Conservation (phyloP, 2,888 invertebrate species). For the Epiblema foenella region DNA sequence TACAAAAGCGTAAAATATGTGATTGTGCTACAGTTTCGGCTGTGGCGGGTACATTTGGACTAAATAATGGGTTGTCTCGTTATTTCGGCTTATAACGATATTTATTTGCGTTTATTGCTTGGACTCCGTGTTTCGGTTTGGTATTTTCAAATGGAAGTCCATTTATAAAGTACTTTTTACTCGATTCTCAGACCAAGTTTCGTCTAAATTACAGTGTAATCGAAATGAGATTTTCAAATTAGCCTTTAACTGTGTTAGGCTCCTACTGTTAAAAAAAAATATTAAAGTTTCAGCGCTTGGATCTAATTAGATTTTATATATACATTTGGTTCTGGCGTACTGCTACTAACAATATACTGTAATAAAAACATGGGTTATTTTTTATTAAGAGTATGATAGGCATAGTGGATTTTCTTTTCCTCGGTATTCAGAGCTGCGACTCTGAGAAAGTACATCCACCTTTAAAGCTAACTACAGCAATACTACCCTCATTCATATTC, state of each 20-base stretch:
- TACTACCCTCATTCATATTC: not conserved
- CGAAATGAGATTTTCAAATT: conserved; percentile 29
- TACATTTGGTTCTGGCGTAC: not conserved
- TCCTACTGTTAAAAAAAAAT: not conserved
- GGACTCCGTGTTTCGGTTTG: conserved; percentile 30
- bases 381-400: too few relatives aligned
- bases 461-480: too few relatives aligned
- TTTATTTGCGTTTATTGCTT: conserved; percentile 66
- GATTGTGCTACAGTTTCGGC: conserved; percentile 78
- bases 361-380: too few relatives aligned
- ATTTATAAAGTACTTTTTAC: conserved; percentile 25
- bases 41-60: conserved; percentile 62
- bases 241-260: conserved; percentile 5
- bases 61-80: conserved; percentile 78
- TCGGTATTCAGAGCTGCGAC: too few relatives aligned
- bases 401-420: too few relatives aligned
- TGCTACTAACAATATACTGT: too few relatives aligned
- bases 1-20: conserved; percentile 82
- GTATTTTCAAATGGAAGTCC: conserved; percentile 31
- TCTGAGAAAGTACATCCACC: too few relatives aligned
- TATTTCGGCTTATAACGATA: conserved; percentile 78
- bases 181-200: conserved; percentile 10
- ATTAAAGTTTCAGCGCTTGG: not conserved
- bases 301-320: not conserved
- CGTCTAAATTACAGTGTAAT: conserved; percentile 23